Evolutionary conservation across 2,888 invertebrate species (phyloP).

Genomic region (Gonocerus acuteangulatus): DNA sequence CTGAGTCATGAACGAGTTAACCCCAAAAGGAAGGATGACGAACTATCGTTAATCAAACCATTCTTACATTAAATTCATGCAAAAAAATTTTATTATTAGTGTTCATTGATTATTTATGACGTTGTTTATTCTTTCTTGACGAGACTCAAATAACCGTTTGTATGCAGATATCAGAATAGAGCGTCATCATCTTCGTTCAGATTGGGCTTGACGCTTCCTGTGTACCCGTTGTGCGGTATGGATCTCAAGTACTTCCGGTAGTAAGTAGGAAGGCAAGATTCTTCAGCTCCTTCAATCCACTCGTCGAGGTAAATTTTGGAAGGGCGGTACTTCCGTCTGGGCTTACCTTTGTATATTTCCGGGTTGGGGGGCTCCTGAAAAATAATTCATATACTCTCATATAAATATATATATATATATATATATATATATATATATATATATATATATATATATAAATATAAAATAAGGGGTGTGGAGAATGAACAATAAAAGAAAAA

Average conservation of each 20-base stretch:
- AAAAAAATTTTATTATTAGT: too few relatives aligned
- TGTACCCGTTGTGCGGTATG: constrained; percentile 33
- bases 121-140: too few relatives aligned
- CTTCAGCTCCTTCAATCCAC: constrained; percentile 32
- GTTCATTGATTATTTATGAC: too few relatives aligned
- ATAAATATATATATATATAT: neutral
- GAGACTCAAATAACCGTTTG: too few relatives aligned
- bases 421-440: neutral
- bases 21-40: too few relatives aligned
- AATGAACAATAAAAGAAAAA: too few relatives aligned
- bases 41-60: too few relatives aligned
- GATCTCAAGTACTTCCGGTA: constrained; percentile 31
- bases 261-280: constrained; percentile 30
- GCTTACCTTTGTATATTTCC: constrained; percentile 25
- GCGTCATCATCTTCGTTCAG: constrained; percentile 28
- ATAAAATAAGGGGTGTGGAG: too few relatives aligned
- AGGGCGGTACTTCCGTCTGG: constrained; percentile 29
- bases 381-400: too few relatives aligned
- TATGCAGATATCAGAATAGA: too few relatives aligned
- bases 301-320: constrained; percentile 33
- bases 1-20: too few relatives aligned
- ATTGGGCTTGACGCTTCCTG: constrained; percentile 30
- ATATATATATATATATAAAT: neutral
- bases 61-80: too few relatives aligned
- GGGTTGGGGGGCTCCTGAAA: constrained; percentile 20